Base-by-base conservation (phyloP, 1,140 invertebrate species). In the Oryzaephilus surinamensis region DNA sequence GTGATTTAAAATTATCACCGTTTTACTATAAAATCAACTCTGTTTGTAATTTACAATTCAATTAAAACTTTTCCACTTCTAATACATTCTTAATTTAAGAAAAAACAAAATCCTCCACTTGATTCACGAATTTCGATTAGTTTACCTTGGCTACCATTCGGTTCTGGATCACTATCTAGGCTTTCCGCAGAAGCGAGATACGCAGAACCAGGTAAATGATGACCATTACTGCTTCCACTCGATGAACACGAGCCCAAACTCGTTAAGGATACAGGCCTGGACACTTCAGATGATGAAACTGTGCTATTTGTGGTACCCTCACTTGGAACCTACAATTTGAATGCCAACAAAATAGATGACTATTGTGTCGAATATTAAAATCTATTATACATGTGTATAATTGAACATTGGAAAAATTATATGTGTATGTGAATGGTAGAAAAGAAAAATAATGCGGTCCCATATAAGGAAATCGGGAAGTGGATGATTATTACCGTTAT, bases 141-240 rank as follows among this genome's bases (percentile, higher is more conserved):
- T 46, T 67, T 58, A 45, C 67, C 66, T 42, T 63, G 61, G 51
- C 61, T 64, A 11, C 60, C 57, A 20, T 61, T 64, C 29, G 67
- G 57, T 28, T 69, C 61, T 3, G 65, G 66, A 30, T 68, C 65
- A 38, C 59, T 70, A 41, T 71, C 69, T n/a, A 71, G 47, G 43
- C 60, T 62, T 43, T 62, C 60, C 1, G 57, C 57, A 1, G 60
- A 62, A 4, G 60, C 60, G 32, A 61, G 38, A 52, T 62, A 62
- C 16, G 55, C 54, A 7, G 57, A 60, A 21, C 55, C 51, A 4
- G 53, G 50, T 34, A 57, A 55, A 41, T 54, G 61, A 33, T 69
- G 67, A 17, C 70, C 70, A 40, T 70, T 73, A 48, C 71, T 74
- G 8, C n/a, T n/a, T 13, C 70, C 67, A 42, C 67, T 73, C 8